Evolutionary conservation across 1,140 invertebrate genomes (phyloP).

Genomic region (Leptinotarsa texana): DNA sequence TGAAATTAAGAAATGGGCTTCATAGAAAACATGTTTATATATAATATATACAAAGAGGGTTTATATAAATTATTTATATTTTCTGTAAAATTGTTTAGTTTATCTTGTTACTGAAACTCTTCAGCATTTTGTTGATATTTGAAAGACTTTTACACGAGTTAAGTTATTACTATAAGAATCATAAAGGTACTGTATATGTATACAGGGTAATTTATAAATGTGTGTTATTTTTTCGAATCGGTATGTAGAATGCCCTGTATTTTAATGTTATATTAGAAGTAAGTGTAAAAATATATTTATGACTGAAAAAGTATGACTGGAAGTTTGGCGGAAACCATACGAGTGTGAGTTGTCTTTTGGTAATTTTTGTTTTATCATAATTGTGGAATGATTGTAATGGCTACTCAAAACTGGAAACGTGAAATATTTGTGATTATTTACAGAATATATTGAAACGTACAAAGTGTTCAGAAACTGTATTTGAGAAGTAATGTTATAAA

Average conservation of each 20-base stretch:
- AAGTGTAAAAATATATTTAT: slow-evolving; percentile 28
- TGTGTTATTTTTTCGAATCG: neutral
- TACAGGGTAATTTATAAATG: slow-evolving; percentile 13
- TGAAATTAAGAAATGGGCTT: too few relatives aligned
- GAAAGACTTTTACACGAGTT: neutral
- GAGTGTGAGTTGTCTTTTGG: slow-evolving; percentile 29
- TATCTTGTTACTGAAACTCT: too few relatives aligned
- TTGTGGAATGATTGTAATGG: slow-evolving; percentile 33
- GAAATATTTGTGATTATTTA: neutral
- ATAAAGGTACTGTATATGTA: slow-evolving; percentile 20
- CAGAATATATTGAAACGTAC: neutral
- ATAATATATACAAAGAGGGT: too few relatives aligned
- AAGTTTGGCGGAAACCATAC: slow-evolving; percentile 26
- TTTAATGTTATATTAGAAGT: slow-evolving; percentile 31
- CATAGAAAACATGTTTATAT: too few relatives aligned
- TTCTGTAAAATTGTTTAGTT: too few relatives aligned
- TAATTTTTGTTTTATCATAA: slow-evolving; percentile 25
- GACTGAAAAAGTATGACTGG: slow-evolving; percentile 23
- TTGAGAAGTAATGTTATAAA: too few relatives aligned
- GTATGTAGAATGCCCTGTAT: slow-evolving; percentile 27
- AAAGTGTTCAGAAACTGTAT: neutral
- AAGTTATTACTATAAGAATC: slow-evolving; percentile 4
- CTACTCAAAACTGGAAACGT: slow-evolving; percentile 2
- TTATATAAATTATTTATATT: too few relatives aligned
- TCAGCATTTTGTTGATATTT: neutral